Evolutionary conservation across 1,140 invertebrate species (phyloP).

Genomic region (Scaptomyza graminum): DNA sequence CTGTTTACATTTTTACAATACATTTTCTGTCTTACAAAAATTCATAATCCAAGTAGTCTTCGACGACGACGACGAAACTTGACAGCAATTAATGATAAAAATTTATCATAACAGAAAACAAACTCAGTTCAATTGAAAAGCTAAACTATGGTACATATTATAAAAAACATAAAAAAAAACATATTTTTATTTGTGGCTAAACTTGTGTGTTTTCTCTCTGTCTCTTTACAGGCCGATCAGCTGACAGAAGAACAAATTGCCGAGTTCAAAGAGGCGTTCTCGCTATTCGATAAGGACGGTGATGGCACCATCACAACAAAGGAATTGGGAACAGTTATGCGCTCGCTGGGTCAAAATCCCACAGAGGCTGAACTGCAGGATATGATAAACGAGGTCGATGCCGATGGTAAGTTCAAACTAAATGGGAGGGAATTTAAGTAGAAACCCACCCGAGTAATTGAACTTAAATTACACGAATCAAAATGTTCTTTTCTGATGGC

Average conservation of each 20-base stretch:
- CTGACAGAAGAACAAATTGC: conserved; percentile 99
- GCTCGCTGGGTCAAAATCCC: conserved; percentile 99
- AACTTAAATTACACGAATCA: no score
- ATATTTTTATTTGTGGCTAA: conserved; percentile 2
- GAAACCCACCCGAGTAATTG: no score
- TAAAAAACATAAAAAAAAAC: conserved; percentile 1
- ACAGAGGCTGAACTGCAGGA: conserved; percentile 99
- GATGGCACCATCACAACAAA: conserved; percentile 99
- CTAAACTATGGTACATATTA: conserved; percentile 53
- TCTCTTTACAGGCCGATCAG: conserved; percentile 93
- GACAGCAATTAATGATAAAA: conserved; percentile 42
- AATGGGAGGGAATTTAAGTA: no score
- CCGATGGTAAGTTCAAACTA: conserved; percentile 91
- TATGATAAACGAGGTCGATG: conserved; percentile 99
- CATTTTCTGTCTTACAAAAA: no score
- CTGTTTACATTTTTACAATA: no score
- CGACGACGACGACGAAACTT: conserved; percentile 12
- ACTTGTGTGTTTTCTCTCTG: neutral
- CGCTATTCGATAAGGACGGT: conserved; percentile 99
- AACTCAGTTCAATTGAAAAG: conserved; percentile 27
- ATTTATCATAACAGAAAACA: neutral
- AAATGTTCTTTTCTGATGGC: conserved; percentile 10
- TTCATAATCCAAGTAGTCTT: conserved; percentile 46
- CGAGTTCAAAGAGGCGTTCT: conserved; percentile 99
- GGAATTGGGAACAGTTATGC: conserved; percentile 99